Evolutionary conservation across 2,888 invertebrate species (phyloP).

Genomic region (Neria commutata): DNA sequence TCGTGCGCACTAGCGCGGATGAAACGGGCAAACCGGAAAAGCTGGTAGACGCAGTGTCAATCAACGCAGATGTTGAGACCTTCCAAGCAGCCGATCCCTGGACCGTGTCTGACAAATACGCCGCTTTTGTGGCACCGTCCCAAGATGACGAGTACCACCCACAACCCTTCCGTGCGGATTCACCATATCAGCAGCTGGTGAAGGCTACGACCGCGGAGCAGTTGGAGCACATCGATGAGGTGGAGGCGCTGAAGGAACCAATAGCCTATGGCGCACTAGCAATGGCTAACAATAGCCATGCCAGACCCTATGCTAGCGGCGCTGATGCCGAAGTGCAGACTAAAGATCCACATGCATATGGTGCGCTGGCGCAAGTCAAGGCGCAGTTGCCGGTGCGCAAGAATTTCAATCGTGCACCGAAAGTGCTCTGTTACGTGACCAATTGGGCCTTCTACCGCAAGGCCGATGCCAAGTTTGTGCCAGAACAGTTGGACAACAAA

Average conservation of each 20-base stretch:
- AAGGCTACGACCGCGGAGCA: constrained; percentile 45
- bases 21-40: constrained; percentile 28
- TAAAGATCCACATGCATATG: constrained; percentile 48
- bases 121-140: constrained; percentile 49
- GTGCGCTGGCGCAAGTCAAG: constrained; percentile 48
- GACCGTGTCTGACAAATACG: constrained; percentile 49
- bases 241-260: constrained; percentile 39
- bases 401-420: constrained; percentile 51
- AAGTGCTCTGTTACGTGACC: constrained; percentile 84
- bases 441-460: constrained; percentile 89
- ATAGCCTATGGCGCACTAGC: constrained; percentile 42
- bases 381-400: constrained; percentile 33
- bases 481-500: constrained; percentile 79
- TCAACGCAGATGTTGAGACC: constrained; percentile 20
- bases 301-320: too few relatives aligned
- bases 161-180: constrained; percentile 56
- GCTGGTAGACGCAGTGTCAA: constrained; percentile 4
- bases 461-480: constrained; percentile 82
- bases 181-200: constrained; percentile 57
- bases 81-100: constrained; percentile 40
- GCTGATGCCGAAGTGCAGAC: constrained; percentile 16
- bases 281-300: too few relatives aligned
- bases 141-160: constrained; percentile 42
- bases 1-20: constrained; percentile 30
- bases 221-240: constrained; percentile 42